Base-by-base conservation (phyloP, 2,888 invertebrate species). In the Deroplatys truncata region DNA sequence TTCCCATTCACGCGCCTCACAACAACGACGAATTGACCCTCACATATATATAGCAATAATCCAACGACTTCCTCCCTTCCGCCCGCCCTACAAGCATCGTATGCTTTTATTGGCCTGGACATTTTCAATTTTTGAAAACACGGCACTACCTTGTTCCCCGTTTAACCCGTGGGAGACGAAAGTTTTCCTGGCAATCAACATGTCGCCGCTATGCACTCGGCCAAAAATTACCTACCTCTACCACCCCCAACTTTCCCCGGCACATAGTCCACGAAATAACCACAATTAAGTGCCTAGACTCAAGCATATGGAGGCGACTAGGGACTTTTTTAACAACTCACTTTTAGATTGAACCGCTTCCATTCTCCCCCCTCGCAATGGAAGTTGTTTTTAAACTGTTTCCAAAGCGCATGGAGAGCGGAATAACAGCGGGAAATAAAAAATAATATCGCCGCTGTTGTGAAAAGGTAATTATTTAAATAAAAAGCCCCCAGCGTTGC, bases 51-150 rank as follows among this genome's bases (percentile, higher is more conserved):
- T 84, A 72, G 28, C 84, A 84, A 72, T n/a, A 86, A 43, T 84
- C 29, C 35, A 72, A 89, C 86, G 10, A 86, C 56, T 72, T 72
- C 7, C 56, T 72, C 82, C 29, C 31, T 28, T 29, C 87, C 31
- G n/a, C 28, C 13, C 82, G 31, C 56, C 25, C 83, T 83, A 89
- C 89, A 89, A 83, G 82, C 89, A 83, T 89, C 89, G 83, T 86
- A 82, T 86, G 86, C 82, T 90, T 90, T 90, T 90, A 90, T 90
- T 89, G 90, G 82, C 2, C 56, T 86, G 29, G 86, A 90, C 89
- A 89, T 90, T 90, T 91, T 91, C 91, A 91, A 91, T 91, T 91
- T 91, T 89, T 90, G 88, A 89, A 90, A 90, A 91, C 91, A 91
- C 89, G 91, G 82, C 90, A 82, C 88, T 87, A 84, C 88, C 35